A percentile compares a stretch with the other conserved stretches of the same genome.
These are phyloP conservation scores for Rotaria socialis DNA, from an alignment of 2,888 invertebrate genomes.

Conservation along the genomic window DNA sequence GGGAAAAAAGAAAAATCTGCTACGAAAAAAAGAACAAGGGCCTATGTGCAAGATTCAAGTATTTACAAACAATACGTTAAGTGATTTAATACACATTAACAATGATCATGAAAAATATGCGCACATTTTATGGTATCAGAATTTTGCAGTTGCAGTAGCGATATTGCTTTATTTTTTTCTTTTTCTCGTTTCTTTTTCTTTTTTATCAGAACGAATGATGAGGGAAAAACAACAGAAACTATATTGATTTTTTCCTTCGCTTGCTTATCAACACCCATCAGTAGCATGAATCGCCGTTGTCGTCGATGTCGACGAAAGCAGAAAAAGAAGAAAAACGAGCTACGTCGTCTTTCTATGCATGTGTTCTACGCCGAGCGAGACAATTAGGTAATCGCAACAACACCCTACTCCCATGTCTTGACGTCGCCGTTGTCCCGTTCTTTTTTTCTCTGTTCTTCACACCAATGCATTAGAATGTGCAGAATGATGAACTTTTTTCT, in stretches of 20 bases:
- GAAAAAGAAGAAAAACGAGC: background rate
- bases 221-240: background rate
- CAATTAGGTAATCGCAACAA: slow-evolving; percentile 29
- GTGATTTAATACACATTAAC: background rate
- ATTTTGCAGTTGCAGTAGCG: background rate
- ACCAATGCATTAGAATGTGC: background rate
- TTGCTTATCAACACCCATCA: background rate
- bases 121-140: background rate
- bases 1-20: background rate
- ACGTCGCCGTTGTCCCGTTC: slow-evolving; percentile 18
- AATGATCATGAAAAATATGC: background rate
- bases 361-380: background rate
- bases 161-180: background rate
- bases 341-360: background rate
- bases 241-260: background rate
- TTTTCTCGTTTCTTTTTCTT: background rate
- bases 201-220: background rate
- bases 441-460: background rate
- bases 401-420: background rate
- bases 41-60: too few species aligned
- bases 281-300: background rate
- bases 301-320: slow-evolving; percentile 18
- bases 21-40: background rate
- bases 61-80: background rate
- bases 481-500: slow-evolving; percentile 20